Evolutionary conservation across 2,797 vertebrate genomes (phyloP).

Genomic region (Sebastes minor): DNA sequence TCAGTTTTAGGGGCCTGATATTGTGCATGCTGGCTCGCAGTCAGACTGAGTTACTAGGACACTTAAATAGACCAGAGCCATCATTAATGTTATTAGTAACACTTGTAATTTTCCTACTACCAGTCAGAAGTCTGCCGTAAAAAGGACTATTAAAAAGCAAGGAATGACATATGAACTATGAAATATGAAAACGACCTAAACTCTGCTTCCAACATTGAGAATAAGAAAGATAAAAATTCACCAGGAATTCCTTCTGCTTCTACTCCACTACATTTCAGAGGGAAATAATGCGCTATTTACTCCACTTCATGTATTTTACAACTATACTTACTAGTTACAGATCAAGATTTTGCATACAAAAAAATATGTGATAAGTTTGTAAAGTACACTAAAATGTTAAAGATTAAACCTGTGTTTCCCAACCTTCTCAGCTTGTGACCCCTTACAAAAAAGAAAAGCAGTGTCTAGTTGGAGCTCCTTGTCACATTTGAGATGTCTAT

Average conservation of each 20-base stretch:
- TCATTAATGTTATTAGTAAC: neutral
- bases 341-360: no score
- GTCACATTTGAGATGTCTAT: neutral
- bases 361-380: no score
- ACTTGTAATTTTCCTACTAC: neutral
- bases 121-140: neutral
- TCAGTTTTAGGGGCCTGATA: neutral
- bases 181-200: neutral
- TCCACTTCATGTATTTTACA: neutral
- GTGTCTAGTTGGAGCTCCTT: no score
- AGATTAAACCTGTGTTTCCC: no score
- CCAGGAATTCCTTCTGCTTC: no score
- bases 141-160: neutral
- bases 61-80: neutral
- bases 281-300: neutral
- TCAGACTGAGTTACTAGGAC: neutral
- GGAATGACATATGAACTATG: neutral
- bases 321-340: no score
- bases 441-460: no score
- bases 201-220: no score
- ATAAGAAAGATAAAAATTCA: no score
- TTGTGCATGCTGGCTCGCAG: neutral
- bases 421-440: no score
- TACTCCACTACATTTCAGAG: neutral
- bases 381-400: no score